Base-by-base conservation (phyloP, 2,113 vertebrate species). In the Tapirus terrestris region DNA sequence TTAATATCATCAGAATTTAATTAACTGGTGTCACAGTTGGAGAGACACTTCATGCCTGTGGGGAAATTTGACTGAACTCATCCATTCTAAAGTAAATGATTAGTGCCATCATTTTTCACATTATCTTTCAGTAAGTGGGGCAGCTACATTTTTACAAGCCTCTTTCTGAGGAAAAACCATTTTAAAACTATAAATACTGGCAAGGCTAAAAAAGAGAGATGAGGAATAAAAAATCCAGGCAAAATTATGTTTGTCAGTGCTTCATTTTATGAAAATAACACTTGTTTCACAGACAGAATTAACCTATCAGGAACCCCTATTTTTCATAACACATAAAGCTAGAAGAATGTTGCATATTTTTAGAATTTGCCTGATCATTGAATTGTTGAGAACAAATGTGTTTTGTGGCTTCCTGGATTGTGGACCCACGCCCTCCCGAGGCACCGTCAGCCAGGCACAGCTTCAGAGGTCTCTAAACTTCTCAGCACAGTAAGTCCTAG, bases 1-100 rank as follows among this genome's bases (percentile, higher is more conserved):
- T 87, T 31, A 92, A 36, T 92, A 1, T 51, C 81, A 82, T 91
- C 23, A 27, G 56, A 58, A 85, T 91, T 97, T 96, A 97, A 91
- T 93, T 97, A 97, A 86, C 76, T 93, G 39, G n/a, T 65, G 27
- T 79, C 85, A 77, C 91, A 73, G 61, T 20, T 68, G 67, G n/a
- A 82, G 76, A 92, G 85, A 91, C 6, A 65, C 43, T 89, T 82
- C 23, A 7, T 5, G 91, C 89, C 82, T 89, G 20, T 73, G 58
- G 89, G 82, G 60, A 95, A 82, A 83, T 95, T 33, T 56, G 51
- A 93, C 77, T 89, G 61, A 88, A 94, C 39, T 77, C 60, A 88
- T 91, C n/a, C 63, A 75, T 82, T 92, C 65, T 73, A 33, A 95
- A 85, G 81, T 58, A 89, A 94, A 80, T 85, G 68, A 72, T 93